Evolutionary conservation across 2,888 invertebrate genomes (phyloP), one percentile per base, ranked within the genome.

Genomic region (Nymphalis c-album): DNA sequence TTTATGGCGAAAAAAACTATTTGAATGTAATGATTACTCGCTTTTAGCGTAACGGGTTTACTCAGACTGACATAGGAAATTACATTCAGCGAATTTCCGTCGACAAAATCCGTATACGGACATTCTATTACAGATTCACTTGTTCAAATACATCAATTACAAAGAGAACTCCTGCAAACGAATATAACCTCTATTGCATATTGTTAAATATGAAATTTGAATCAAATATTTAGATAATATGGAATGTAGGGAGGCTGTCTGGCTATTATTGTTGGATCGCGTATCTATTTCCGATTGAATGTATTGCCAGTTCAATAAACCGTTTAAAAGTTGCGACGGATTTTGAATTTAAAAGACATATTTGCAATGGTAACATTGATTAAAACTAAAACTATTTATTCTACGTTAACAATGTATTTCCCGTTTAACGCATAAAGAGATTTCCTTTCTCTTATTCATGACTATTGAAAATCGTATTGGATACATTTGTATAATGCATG

Each of bases 11-110:
- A 31, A 60, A 50, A 65, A 66, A 55, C 51, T 60, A 61, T 61
- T 40, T 48, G 22, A 66, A 66, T 17, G 35, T 47, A 16, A 50
- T 48, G 22, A 55, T 69, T 66, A 73, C 74, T 70, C 68, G 73
- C 71, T 68, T 71, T 70, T 64, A 68, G 68, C 72, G 68, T 73
- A 74, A 74, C 72, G 66, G 71, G 70, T 68, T 65, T 70, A 18
- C 40, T 40, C 40, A 7, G 18, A 70, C 75, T 72, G 71, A 73
- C 75, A 74, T 76, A 69, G 78, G 78, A 77, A 79, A 80, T 79
- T 79, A 79, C 78, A 78, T 77, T 74, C 74, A 69, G 71, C 71
- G 63, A 64, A 69, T 68, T 69, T 73, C 72, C 75, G 71, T 73
- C 66, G 57, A 63, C 73, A 65, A 74, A 72, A 77, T 74, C 73